phyloP scores from a whole-genome alignment of 2,888 invertebrate genomes.

The Choristoneura rosaceana region DNA sequence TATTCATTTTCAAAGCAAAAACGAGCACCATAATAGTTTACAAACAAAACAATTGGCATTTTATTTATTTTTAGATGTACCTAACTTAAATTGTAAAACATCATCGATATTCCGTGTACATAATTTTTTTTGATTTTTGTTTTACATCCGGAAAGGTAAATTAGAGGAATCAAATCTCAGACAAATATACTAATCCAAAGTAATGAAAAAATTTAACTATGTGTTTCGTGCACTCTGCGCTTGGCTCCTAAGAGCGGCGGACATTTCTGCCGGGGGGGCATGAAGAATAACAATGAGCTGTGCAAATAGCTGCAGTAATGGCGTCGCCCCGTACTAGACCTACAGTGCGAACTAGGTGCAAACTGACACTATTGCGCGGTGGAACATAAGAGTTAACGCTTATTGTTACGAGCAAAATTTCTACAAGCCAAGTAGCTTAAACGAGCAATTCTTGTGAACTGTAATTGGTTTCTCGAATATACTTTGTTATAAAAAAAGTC shows the following conservation, averaged over 20 bases:
- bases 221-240: slow-evolving; percentile 18
- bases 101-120: too few relatives aligned
- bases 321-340: slow-evolving; percentile 35
- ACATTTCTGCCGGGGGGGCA: slow-evolving; percentile 48
- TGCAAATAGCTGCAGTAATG: slow-evolving; percentile 55
- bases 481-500: too few relatives aligned
- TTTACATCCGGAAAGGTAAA: not conserved
- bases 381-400: not conserved
- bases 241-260: slow-evolving; percentile 39
- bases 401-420: not conserved
- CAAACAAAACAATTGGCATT: too few relatives aligned
- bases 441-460: too few relatives aligned
- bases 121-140: too few relatives aligned
- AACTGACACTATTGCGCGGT: not conserved
- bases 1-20: too few relatives aligned
- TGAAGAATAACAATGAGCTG: slow-evolving; percentile 54
- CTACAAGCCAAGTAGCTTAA: too few relatives aligned
- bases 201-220: slow-evolving; percentile 36
- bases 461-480: too few relatives aligned
- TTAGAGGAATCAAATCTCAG: not conserved
- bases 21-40: too few relatives aligned
- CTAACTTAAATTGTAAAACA: too few relatives aligned
- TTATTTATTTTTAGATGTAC: too few relatives aligned
- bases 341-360: slow-evolving; percentile 7
- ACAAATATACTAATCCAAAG: slow-evolving; percentile 14